A percentile compares a stretch with the other conserved stretches of the same genome.
Evolutionary conservation across 1,140 invertebrate species (phyloP).

Genomic region (Drosophila sechellia): DNA sequence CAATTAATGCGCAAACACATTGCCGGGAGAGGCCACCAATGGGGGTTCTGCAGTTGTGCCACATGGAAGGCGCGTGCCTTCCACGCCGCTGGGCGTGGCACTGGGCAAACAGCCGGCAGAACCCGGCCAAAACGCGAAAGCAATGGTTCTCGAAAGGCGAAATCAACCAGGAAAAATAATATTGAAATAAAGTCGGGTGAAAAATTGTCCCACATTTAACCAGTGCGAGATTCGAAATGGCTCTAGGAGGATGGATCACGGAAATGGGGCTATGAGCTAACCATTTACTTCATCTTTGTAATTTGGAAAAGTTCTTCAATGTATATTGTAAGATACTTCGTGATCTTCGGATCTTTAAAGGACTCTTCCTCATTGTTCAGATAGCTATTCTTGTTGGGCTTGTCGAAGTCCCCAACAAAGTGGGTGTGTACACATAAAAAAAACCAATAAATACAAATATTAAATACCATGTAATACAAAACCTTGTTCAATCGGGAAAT

Average conservation of each 20-base stretch:
- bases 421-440: too few relatives aligned
- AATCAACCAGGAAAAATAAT: neutral
- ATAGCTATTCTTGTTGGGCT: too few relatives aligned
- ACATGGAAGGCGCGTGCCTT: slow-evolving; percentile 51
- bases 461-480: too few relatives aligned
- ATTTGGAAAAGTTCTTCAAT: too few relatives aligned
- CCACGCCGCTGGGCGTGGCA: slow-evolving; percentile 46
- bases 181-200: neutral
- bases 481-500: too few relatives aligned
- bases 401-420: too few relatives aligned
- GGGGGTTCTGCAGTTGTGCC: slow-evolving; percentile 8
- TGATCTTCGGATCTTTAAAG: too few relatives aligned
- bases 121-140: neutral
- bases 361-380: too few relatives aligned
- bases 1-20: slow-evolving; percentile 81
- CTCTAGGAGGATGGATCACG: too few relatives aligned
- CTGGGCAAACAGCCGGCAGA: slow-evolving; percentile 13
- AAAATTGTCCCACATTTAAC: neutral
- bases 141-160: slow-evolving; percentile 1
- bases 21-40: slow-evolving; percentile 26
- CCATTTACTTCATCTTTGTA: neutral
- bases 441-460: too few relatives aligned
- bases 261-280: too few relatives aligned
- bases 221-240: neutral
- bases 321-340: too few relatives aligned